Evolutionary conservation across 1,140 invertebrate genomes (phyloP), one percentile per base, ranked within the genome.

Genomic region (Daktulosphaira vitifoliae): DNA sequence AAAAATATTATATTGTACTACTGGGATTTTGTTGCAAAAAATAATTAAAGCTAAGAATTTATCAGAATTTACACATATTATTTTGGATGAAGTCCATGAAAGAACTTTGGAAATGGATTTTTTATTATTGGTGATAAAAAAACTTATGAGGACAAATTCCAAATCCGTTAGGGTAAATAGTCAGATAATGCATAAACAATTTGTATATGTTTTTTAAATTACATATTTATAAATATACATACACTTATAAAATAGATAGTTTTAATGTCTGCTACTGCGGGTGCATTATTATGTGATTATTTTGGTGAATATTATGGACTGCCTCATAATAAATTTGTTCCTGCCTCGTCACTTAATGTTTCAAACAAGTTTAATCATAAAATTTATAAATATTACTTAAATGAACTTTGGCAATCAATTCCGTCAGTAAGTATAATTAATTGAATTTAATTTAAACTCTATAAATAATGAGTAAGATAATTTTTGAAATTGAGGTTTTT

Each of bases 81-180:
- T 99, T 71, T 77, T 99, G 7, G 94, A 94, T 76, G 90, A 96
- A 75, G 86, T 99, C 18, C 96, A 99, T 73, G 96, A 99, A 78
- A 79, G 96, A 20, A 89, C 94, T 72, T 83, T 90, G 73, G 91
- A 98, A 65, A 92, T 92, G 80, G 94, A 86, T 81, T 96, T 99
- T 73, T 76, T 97, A 4, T 73, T 99, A 7, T 79, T 96, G 16
- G 77, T 97, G 13, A 80, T 98, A 1, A 83, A 87, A 65, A 89
- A 88, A 54, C 75, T 95, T 15, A 72, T 94, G n/a, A 80, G 80
- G 42, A 83, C 82, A 1, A 87, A 87, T 69, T 86, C 85, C 0
- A 76, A 78, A 2, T 75, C 78, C 50, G 84, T 89, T 0, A 92
- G 88, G 75, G 80, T 79, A 68, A 72, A 73, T 69, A 67, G 46